Evolutionary conservation across 2,888 invertebrate species (phyloP).

Genomic region (Philhelius pedissequus): DNA sequence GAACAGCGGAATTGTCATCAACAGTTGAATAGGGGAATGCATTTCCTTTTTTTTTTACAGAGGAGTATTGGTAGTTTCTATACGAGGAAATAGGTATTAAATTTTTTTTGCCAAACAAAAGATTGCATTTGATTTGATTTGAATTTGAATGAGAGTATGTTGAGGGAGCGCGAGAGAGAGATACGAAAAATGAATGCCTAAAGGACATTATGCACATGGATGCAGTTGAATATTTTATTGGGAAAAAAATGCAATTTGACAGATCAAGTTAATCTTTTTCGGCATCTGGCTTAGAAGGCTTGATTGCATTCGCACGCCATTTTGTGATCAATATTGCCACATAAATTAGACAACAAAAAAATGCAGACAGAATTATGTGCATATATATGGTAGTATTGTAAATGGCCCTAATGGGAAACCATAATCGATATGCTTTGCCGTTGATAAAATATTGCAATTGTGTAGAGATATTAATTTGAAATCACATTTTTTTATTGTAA

Average conservation of each 20-base stretch:
- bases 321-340: neutral
- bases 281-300: slow-evolving; percentile 13
- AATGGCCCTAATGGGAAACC: too few species aligned
- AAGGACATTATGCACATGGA: neutral
- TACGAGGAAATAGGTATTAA: neutral
- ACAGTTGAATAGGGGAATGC: neutral
- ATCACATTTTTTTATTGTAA: too few species aligned
- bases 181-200: neutral
- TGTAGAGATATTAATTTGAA: too few species aligned
- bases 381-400: neutral
- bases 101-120: neutral
- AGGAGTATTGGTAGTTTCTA: neutral
- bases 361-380: neutral
- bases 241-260: slow-evolving; percentile 8
- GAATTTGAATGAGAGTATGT: neutral
- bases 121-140: slow-evolving; percentile 5
- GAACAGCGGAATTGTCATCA: neutral
- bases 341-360: neutral
- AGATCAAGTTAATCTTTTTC: slow-evolving; percentile 14
- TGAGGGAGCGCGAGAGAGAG: neutral
- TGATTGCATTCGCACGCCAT: neutral
- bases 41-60: neutral
- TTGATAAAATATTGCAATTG: too few species aligned
- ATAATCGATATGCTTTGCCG: too few species aligned
- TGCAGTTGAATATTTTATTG: slow-evolving; percentile 1